phyloP scores from a whole-genome alignment of 1,140 invertebrate genomes.

The Metaphire vulgaris region DNA sequence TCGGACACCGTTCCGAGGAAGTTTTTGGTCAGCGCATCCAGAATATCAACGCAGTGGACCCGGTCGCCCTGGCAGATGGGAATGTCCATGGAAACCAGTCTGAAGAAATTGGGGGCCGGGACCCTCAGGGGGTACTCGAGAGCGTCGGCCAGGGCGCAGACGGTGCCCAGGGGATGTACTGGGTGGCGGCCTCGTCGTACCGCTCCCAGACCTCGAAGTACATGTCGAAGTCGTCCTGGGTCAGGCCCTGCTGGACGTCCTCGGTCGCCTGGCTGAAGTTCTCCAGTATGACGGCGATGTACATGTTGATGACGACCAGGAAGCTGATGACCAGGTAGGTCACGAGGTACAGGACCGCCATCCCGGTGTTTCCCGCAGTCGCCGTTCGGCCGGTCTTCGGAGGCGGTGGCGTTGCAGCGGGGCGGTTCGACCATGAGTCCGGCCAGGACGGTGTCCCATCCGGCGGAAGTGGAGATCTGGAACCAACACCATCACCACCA shows the following conservation, averaged over 20 bases:
- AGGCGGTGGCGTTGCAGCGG: background rate
- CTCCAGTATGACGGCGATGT: constrained; percentile 96
- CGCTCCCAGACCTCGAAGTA: constrained; percentile 99
- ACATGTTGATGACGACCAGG: constrained; percentile 98
- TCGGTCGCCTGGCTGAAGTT: constrained; percentile 97
- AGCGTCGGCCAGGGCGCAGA: background rate
- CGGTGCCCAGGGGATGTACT: constrained; percentile 65
- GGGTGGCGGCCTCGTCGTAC: constrained; percentile 93
- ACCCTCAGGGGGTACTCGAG: constrained; percentile 61
- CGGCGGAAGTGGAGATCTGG: constrained; percentile 96
- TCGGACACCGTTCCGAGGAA: constrained; percentile 75
- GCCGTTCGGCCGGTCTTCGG: constrained; percentile 8
- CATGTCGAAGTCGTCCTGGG: constrained; percentile 98
- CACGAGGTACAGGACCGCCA: constrained; percentile 87
- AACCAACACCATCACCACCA: too few species aligned
- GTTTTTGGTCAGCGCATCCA: constrained; percentile 82
- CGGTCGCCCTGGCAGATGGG: constrained; percentile 92
- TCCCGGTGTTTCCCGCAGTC: constrained; percentile 86
- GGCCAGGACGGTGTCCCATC: constrained; percentile 90
- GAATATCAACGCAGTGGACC: constrained; percentile 94
- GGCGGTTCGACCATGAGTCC: constrained; percentile 83
- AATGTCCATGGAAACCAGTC: constrained; percentile 97
- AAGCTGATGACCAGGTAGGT: constrained; percentile 96
- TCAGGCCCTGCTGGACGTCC: constrained; percentile 94
- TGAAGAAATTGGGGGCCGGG: constrained; percentile 96